Percentiles rank a stretch among this genome's conserved stretches.
phyloP scores from a whole-genome alignment of 1,140 invertebrate genomes.

The Pteromalus puparum region DNA sequence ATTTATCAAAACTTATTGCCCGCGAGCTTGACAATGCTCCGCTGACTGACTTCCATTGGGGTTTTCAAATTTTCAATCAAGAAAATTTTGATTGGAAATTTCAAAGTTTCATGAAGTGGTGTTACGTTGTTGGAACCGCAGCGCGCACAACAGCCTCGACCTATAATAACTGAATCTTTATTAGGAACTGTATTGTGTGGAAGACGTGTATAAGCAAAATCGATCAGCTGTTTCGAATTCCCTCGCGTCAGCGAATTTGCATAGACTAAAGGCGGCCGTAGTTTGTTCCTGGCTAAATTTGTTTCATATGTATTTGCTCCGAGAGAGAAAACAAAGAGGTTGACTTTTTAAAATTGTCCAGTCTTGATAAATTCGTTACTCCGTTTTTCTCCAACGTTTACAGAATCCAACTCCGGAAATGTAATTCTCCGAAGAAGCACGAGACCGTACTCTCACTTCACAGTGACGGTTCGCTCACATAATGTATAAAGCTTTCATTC shows the following conservation, averaged over 20 bases:
- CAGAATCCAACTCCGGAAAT: not conserved
- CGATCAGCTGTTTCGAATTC: not conserved
- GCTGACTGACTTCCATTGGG: not conserved
- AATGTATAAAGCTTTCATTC: too few relatives aligned
- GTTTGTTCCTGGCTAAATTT: not conserved
- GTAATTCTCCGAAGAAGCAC: not conserved
- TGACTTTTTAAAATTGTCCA: not conserved
- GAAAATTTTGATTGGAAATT: conserved; percentile 43
- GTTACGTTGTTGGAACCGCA: not conserved
- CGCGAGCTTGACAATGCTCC: not conserved
- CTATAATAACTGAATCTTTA: not conserved
- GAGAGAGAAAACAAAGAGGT: not conserved
- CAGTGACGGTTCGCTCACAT: too few relatives aligned
- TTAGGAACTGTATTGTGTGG: not conserved
- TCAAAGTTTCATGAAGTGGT: not conserved
- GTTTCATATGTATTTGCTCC: not conserved
- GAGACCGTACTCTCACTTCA: too few relatives aligned
- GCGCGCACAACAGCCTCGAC: not conserved
- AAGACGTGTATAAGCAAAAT: not conserved
- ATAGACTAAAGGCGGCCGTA: not conserved
- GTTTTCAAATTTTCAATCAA: conserved; percentile 24
- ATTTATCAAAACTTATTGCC: not conserved
- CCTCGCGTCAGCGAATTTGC: not conserved
- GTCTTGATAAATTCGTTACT: too few relatives aligned
- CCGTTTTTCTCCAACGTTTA: too few relatives aligned